Evolutionary conservation across 2,113 vertebrate species (phyloP), one percentile per base, ranked within the genome.

Genomic region (Oxygymnocypris stewartii): DNA sequence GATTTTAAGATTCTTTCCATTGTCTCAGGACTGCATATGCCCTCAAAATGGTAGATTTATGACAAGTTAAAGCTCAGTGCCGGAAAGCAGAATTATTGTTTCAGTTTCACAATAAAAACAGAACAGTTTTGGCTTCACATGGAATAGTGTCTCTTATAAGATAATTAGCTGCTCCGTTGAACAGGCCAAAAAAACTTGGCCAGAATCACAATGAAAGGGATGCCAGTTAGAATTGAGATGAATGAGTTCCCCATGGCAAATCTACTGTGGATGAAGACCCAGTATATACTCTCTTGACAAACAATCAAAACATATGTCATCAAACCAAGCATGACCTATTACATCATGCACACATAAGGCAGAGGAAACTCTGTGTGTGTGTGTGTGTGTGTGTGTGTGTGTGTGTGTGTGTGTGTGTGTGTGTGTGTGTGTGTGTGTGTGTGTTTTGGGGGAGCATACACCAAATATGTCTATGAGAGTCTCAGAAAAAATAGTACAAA

Each of bases 271-370:
- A 51, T 67, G 49, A 65, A 59, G 65, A 69, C 73, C 67, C 40
- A 2, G 71, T 44, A 74, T 74, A 74, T 40, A 6, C 40, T 57
- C 23, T 85, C n/a, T 81, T 85, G 87, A 44, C 83, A 88, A 31
- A 31, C 1, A 31, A 31, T 31, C 28, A 31, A 31, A 31, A 31
- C 28, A 31, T 31, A 31, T 31, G 28, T 31, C 28, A 31, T 31
- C 28, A 73, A 87, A 79, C 77, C 47, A 84, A 76, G 49, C 65
- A 25, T 84, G 76, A 74, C 82, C 86, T 87, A n/a, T 83, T 79
- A 73, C 63, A 87, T 87, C 81, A 84, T 16, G 44, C 73, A 83
- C 86, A 87, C 86, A 25, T 54, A 47, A 83, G 80, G 28, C 77
- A 23, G 23, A 40, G n/a, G 23, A 49, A 25, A n/a, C 44, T 65